phyloP scores from a whole-genome alignment of 2,113 vertebrate genomes.

The Microtus richardsoni region DNA sequence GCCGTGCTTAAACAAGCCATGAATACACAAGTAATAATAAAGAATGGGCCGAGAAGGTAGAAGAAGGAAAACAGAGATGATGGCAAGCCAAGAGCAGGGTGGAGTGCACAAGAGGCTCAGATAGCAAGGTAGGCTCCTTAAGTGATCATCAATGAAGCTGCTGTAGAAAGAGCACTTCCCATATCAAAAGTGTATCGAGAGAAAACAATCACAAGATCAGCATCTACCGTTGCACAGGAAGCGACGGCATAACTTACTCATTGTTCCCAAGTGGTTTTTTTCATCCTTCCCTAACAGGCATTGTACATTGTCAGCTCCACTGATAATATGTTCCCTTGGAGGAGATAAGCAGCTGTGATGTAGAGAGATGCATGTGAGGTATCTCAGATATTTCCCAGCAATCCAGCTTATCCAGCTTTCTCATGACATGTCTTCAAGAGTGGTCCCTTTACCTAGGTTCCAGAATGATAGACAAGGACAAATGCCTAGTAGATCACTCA shows the following conservation, averaged over 20 bases:
- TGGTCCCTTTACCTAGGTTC: background rate
- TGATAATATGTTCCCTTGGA: background rate
- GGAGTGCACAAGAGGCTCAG: no score
- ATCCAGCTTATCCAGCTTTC: background rate
- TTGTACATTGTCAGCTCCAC: background rate
- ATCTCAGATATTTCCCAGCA: background rate
- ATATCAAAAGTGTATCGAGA: background rate
- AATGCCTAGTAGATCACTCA: background rate
- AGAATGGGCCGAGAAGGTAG: background rate
- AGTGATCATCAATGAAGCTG: background rate
- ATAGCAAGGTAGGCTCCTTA: no score
- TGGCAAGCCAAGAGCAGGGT: background rate
- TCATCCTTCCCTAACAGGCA: background rate
- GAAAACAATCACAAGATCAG: background rate
- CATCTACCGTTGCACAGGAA: background rate
- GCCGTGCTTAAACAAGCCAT: background rate
- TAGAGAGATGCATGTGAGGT: background rate
- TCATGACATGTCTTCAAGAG: background rate
- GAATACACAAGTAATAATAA: background rate
- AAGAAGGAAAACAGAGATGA: background rate
- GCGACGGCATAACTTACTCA: accelerated
- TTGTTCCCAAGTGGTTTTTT: background rate
- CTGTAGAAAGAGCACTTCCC: no score
- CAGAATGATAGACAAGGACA: background rate
- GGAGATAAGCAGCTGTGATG: background rate